phyloP scores from a whole-genome alignment of 2,113 vertebrate species.

The Puma concolor region DNA sequence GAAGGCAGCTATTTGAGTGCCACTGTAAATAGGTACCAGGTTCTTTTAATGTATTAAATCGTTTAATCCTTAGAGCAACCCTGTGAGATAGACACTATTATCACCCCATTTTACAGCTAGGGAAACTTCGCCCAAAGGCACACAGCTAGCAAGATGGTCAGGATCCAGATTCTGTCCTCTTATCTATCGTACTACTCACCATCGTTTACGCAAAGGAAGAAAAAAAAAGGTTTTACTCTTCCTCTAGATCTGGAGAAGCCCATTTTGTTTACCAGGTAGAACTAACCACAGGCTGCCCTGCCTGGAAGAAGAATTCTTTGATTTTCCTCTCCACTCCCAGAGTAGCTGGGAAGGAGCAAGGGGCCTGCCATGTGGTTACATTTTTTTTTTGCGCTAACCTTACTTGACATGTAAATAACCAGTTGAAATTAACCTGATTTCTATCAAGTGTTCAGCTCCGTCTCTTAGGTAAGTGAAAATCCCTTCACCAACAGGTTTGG shows the following conservation, averaged over 20 bases:
- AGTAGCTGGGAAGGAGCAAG: neutral
- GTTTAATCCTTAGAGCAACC: neutral
- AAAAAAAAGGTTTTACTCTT: neutral
- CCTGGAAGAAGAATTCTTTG: neutral
- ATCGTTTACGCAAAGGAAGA: neutral
- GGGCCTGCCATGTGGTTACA: neutral
- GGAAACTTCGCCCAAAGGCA: neutral
- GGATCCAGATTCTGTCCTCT: neutral
- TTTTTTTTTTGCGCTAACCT: neutral
- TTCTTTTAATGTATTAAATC: neutral
- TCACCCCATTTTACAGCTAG: neutral
- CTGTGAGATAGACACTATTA: neutral
- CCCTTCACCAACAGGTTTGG: conserved; percentile 74
- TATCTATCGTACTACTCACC: neutral
- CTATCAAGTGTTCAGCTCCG: conserved; percentile 48
- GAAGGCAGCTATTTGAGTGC: neutral
- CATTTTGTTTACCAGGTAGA: neutral
- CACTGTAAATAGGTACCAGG: too few species aligned
- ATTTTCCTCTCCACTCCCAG: neutral
- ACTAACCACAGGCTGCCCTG: neutral
- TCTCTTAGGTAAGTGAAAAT: conserved; percentile 66
- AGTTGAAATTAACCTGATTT: conserved; percentile 34
- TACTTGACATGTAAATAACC: conserved; percentile 12
- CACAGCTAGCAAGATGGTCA: neutral
- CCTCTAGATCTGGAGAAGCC: neutral